Conservation (phyloP, 2,113 vertebrate species). For the Eulemur macaco region DNA sequence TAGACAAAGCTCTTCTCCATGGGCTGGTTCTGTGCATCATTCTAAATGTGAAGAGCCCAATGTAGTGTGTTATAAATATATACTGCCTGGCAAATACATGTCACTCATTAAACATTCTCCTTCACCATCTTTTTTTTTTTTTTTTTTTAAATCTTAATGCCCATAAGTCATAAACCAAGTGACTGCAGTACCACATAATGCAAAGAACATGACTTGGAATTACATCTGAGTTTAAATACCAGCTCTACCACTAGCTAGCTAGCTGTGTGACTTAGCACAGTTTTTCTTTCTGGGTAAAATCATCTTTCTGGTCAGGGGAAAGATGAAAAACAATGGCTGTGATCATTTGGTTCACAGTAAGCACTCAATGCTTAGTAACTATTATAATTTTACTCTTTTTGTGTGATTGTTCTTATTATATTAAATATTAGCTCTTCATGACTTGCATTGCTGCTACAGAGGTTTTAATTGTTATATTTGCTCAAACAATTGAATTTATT, state of each 20-base stretch:
- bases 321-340: neutral
- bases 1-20: neutral
- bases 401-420: slow-evolving; percentile 11
- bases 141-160: neutral
- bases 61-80: neutral
- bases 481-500: slow-evolving; percentile 48
- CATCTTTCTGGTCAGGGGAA: neutral
- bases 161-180: neutral
- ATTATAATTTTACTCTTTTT: slow-evolving; percentile 32
- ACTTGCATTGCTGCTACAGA: neutral
- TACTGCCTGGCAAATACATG: neutral
- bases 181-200: neutral
- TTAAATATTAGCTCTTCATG: slow-evolving; percentile 27
- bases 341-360: neutral
- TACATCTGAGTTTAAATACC: neutral
- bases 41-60: neutral
- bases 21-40: neutral
- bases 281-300: neutral
- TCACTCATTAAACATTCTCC: neutral
- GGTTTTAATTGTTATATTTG: slow-evolving; percentile 59
- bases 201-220: neutral
- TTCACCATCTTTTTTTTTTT: neutral
- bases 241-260: neutral
- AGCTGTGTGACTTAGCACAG: neutral
- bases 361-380: neutral